These are phyloP conservation scores for Lordiphosa mommai DNA, from an alignment of 1,140 invertebrate genomes.

Conservation along the genomic window DNA sequence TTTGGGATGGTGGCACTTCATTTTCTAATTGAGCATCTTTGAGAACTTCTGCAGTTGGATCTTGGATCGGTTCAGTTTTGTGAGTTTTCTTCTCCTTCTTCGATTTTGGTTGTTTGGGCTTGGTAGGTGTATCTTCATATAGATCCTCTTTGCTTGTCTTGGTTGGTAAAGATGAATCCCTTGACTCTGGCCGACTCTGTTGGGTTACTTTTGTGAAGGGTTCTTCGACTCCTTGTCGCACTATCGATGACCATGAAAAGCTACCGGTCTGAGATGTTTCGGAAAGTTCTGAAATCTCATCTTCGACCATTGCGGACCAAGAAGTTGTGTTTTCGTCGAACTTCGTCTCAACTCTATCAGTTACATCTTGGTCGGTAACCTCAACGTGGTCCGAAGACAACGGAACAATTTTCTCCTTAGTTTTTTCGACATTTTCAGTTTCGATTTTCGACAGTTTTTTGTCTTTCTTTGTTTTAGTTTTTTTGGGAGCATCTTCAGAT, in stretches of 20 bases:
- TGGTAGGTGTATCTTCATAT: not conserved
- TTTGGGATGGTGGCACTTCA: not conserved
- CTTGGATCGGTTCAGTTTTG: not conserved
- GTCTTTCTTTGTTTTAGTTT: conserved; percentile 21
- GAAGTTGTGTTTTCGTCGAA: not conserved
- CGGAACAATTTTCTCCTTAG: not conserved
- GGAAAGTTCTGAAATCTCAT: conserved; percentile 4
- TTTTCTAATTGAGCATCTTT: not conserved
- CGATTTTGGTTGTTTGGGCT: conserved; percentile 1
- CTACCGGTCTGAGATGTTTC: not conserved
- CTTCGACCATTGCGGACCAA: conserved; percentile 39
- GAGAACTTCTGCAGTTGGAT: not conserved
- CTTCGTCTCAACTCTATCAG: not conserved
- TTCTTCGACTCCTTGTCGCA: conserved; percentile 49
- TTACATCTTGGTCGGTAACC: not conserved
- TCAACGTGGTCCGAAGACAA: too few relatives aligned
- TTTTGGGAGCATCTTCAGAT: conserved; percentile 6
- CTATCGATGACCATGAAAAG: conserved; percentile 52
- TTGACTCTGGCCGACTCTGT: not conserved
- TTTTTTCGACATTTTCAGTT: not conserved
- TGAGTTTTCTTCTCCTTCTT: conserved; percentile 8
- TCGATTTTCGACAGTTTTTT: conserved; percentile 17
- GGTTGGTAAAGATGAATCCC: too few relatives aligned
- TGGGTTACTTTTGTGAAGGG: conserved; percentile 20
- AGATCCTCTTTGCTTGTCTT: not conserved